Evolutionary conservation across 2,113 vertebrate genomes (phyloP), one percentile per base, ranked within the genome.

Genomic region (Rhombomys opimus): DNA sequence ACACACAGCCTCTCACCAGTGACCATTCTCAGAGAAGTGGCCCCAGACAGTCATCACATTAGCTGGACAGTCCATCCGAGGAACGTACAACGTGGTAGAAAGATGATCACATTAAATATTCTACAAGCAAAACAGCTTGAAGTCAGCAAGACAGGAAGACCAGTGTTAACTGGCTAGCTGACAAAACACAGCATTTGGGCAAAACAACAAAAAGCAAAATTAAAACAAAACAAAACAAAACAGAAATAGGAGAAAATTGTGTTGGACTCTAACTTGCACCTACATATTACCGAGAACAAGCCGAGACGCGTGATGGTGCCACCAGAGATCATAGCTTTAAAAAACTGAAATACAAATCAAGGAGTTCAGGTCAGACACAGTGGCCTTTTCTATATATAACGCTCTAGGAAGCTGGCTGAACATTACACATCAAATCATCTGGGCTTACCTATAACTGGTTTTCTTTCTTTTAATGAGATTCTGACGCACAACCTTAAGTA

Each of bases 341-440:
- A 75, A 61, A 67, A 63, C 38, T 85, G 81, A 93, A 92, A 93
- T 32, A 84, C 30, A 96, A 80, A 87, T 57, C 20, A 80, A 95
- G n/a, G 8, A 92, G 13, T 75, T 59, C 32, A 95, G 94, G 57
- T 25, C 12, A 93, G 94, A 95, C 17, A 50, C 90, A 73, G 92
- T 50, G 9, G 89, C 52, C 22, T 57, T 8, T 65, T 46, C 46
- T 78, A 70, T 0, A 35, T 32, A 82, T 35, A 93, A 77, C 11
- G 3, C 75, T 93, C 54, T 11, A 65, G 41, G 25, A 86, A 77
- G 94, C 81, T 59, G 15, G 65, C 32, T 76, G 73, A 76, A 81
- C 4, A 70, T 54, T 46, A 57, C n/a, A 87, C 1, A 77, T 57
- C 81, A 89, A 73, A 57, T 27, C 32, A 76, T 5, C 73, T 65